Conservation (phyloP, 2,888 invertebrate genomes). For the Eristalis arbustorum region DNA sequence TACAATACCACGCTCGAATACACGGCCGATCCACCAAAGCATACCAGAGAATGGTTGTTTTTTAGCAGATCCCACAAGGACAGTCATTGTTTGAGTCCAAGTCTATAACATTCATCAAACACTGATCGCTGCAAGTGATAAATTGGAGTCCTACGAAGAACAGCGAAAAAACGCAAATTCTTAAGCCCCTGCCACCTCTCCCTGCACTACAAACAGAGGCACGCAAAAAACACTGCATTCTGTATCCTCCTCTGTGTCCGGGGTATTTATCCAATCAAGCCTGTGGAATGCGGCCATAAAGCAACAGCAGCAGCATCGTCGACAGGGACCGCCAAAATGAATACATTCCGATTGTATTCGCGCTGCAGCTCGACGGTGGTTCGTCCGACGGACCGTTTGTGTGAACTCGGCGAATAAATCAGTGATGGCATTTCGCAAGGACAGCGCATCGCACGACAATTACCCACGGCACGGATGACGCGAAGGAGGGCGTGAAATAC, state of each 20-base stretch:
- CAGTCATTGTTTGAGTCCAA: too few species aligned
- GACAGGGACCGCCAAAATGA: too few species aligned
- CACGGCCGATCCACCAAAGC: too few species aligned
- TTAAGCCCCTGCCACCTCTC: background rate
- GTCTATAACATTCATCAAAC: too few species aligned
- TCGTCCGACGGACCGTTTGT: background rate
- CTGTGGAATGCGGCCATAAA: background rate
- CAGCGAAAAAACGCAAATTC: too few species aligned
- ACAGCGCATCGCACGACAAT: background rate
- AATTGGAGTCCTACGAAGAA: too few species aligned
- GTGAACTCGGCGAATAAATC: background rate
- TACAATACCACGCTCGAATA: too few species aligned
- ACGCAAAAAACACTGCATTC: background rate
- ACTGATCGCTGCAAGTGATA: too few species aligned
- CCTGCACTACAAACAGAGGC: background rate
- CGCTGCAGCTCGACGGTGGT: background rate
- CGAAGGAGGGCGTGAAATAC: background rate
- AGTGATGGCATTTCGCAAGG: background rate
- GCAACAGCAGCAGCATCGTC: background rate
- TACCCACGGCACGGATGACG: background rate
- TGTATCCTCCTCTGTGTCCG: background rate
- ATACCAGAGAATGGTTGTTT: too few species aligned
- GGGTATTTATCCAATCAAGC: background rate
- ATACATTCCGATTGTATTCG: background rate
- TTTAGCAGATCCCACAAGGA: too few species aligned